Conservation (phyloP, 2,888 invertebrate genomes). For the Polietes domitor region DNA sequence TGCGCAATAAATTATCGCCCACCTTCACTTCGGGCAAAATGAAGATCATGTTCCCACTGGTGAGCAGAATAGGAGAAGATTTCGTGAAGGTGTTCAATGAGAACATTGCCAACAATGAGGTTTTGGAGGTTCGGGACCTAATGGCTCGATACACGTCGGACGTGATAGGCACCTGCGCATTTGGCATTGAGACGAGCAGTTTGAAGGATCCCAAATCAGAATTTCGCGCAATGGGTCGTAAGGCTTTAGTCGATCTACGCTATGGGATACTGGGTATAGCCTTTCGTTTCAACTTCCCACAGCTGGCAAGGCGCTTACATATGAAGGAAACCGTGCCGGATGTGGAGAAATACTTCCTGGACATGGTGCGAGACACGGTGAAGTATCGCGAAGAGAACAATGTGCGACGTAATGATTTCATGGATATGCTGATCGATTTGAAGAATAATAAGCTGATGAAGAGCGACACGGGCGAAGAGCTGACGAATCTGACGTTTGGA, state of each 20-base stretch:
- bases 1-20: conserved; percentile 81
- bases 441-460: conserved; percentile 71
- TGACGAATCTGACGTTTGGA: conserved; percentile 75
- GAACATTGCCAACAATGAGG: conserved; percentile 17
- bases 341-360: conserved; percentile 70
- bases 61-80: conserved; percentile 65
- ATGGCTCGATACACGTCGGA: conserved; percentile 77
- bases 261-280: conserved; percentile 43
- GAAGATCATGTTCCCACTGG: conserved; percentile 73
- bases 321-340: conserved; percentile 59
- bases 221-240: conserved; percentile 74
- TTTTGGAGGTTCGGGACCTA: conserved; percentile 80
- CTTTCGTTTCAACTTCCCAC: conserved; percentile 54
- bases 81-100: conserved; percentile 70
- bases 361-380: conserved; percentile 79
- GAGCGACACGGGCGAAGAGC: conserved; percentile 56
- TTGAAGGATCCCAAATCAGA: conserved; percentile 76
- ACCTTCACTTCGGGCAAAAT: conserved; percentile 76
- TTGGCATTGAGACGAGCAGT: conserved; percentile 80
- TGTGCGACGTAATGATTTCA: conserved; percentile 80
- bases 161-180: conserved; percentile 79
- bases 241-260: conserved; percentile 61
- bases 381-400: conserved; percentile 74
- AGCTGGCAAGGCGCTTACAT: conserved; percentile 53
- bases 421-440: conserved; percentile 80